phyloP scores from a whole-genome alignment of 2,113 vertebrate species.

The Paradisaea rubra region DNA sequence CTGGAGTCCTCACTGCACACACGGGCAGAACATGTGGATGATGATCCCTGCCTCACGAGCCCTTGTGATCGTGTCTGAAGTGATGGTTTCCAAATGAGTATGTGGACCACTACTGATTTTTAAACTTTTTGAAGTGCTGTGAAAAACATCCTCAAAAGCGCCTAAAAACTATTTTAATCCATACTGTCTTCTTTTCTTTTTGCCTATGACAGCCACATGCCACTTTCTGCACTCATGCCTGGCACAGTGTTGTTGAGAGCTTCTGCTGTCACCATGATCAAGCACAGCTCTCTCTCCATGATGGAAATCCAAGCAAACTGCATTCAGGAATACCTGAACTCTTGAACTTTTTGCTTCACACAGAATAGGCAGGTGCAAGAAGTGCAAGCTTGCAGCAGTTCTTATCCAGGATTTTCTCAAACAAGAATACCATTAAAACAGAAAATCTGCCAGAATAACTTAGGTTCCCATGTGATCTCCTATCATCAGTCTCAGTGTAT shows the following conservation, averaged over 20 bases:
- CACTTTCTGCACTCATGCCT: not conserved
- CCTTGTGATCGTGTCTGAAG: not conserved
- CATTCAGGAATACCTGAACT: not conserved
- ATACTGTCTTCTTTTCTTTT: not conserved
- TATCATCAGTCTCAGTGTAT: not conserved
- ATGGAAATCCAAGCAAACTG: not conserved
- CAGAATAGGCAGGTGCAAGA: not conserved
- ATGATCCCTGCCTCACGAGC: not conserved
- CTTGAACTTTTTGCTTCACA: not conserved
- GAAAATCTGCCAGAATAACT: not conserved
- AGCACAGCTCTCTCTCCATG: not conserved
- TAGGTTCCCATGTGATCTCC: not conserved
- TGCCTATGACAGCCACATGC: not conserved
- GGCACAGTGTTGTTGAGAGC: not conserved
- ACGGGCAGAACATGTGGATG: rapidly evolving
- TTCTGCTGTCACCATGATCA: not conserved
- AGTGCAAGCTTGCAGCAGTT: not conserved
- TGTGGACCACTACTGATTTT: not conserved
- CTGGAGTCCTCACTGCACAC: not conserved
- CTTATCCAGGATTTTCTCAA: not conserved
- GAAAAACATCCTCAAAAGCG: not conserved
- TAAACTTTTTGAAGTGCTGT: not conserved
- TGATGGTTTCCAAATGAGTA: not conserved
- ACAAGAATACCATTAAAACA: not conserved
- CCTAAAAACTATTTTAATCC: not conserved